Conservation (phyloP, 2,888 invertebrate genomes). For the Ditula angustiorana region DNA sequence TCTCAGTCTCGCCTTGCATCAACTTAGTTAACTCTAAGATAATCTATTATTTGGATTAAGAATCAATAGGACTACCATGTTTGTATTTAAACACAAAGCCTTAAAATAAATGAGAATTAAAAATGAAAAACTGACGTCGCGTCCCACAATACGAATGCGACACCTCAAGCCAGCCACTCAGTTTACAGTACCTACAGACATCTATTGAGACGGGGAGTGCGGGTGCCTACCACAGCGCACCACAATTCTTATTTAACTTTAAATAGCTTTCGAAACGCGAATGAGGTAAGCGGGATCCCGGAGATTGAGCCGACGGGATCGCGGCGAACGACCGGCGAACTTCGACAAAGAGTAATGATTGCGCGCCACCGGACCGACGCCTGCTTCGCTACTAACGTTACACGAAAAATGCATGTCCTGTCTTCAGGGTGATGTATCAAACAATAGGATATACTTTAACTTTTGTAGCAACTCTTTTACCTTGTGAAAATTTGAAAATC, state of each 20-base stretch:
- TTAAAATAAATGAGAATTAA: too few relatives aligned
- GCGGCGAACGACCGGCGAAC: conserved; percentile 57
- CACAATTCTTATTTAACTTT: conserved; percentile 64
- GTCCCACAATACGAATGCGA: too few relatives aligned
- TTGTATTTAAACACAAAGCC: too few relatives aligned
- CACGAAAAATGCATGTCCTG: conserved; percentile 11
- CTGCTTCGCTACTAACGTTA: not conserved
- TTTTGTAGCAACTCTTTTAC: not conserved
- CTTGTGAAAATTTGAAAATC: too few relatives aligned
- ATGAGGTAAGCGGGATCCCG: conserved; percentile 54
- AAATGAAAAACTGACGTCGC: too few relatives aligned
- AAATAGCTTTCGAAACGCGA: conserved; percentile 63
- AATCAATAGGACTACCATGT: too few relatives aligned
- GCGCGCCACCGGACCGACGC: conserved; percentile 49
- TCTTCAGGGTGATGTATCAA: not conserved
- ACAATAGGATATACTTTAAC: not conserved
- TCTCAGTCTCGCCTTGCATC: too few relatives aligned
- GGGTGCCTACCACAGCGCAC: conserved; percentile 27
- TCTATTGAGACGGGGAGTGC: conserved; percentile 21
- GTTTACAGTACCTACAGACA: not conserved
- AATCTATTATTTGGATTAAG: too few relatives aligned
- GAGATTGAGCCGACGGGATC: conserved; percentile 61
- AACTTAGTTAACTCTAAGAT: too few relatives aligned
- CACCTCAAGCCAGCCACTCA: too few relatives aligned
- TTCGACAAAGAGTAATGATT: conserved; percentile 72